Percentiles rank a stretch among this genome's conserved stretches.
Evolutionary conservation across 2,888 invertebrate genomes (phyloP).

Genomic region (Pyrochroa serraticornis): DNA sequence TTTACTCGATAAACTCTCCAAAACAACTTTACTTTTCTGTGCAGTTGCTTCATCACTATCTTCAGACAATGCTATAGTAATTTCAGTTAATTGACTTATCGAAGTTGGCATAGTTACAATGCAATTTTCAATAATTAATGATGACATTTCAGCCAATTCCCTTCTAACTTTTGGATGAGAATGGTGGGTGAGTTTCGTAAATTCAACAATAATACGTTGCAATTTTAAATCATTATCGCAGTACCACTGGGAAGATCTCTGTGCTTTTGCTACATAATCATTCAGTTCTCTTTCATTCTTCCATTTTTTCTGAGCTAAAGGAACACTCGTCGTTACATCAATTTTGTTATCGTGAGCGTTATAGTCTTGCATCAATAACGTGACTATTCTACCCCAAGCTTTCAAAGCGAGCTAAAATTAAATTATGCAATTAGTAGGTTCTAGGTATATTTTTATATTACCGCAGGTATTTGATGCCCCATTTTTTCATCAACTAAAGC

Average conservation of each 20-base stretch:
- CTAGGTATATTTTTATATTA: conserved; percentile 48
- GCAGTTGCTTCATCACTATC: conserved; percentile 67
- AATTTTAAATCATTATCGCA: conserved; percentile 65
- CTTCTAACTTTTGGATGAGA: conserved; percentile 66
- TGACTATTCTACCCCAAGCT: conserved; percentile 58
- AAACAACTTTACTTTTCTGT: conserved; percentile 51
- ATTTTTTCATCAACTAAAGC: conserved; percentile 64
- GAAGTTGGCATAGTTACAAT: conserved; percentile 68
- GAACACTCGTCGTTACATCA: conserved; percentile 4
- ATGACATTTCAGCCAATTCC: conserved; percentile 67
- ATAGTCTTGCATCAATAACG: conserved; percentile 59
- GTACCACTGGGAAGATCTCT: conserved; percentile 65
- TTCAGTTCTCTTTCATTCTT: conserved; percentile 50
- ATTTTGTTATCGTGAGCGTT: conserved; percentile 36
- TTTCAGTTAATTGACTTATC: conserved; percentile 68
- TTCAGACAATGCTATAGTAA: conserved; percentile 70
- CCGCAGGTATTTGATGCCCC: conserved; percentile 67
- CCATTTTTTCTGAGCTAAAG: conserved; percentile 30
- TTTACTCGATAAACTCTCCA: conserved; percentile 56
- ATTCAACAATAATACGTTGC: conserved; percentile 58
- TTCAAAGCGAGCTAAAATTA: conserved; percentile 55
- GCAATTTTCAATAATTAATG: conserved; percentile 65
- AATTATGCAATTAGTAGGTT: background rate
- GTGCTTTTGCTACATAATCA: conserved; percentile 52
- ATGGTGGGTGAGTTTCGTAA: conserved; percentile 65